Percentiles rank a stretch among this genome's conserved stretches.
Evolutionary conservation across 2,113 vertebrate species (phyloP).

Genomic region (Lasiurus borealis): DNA sequence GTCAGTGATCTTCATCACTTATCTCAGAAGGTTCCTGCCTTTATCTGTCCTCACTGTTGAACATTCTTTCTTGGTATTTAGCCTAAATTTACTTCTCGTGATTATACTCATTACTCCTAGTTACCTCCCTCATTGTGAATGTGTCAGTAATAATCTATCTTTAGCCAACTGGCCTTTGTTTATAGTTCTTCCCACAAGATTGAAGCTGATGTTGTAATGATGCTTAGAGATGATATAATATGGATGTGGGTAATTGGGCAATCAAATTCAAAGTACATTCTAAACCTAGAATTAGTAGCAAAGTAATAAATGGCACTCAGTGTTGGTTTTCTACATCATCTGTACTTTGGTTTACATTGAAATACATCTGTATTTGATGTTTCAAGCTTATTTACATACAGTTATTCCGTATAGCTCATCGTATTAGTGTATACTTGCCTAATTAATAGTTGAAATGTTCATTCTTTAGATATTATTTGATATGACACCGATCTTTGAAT

Average conservation of each 20-base stretch:
- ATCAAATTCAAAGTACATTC: constrained; percentile 81
- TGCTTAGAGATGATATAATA: constrained; percentile 78
- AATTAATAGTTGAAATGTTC: constrained; percentile 63
- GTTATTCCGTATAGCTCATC: constrained; percentile 59
- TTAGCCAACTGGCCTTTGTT: constrained; percentile 83
- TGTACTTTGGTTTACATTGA: constrained; percentile 74
- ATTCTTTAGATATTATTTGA: constrained; percentile 45
- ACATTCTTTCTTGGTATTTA: constrained; percentile 71
- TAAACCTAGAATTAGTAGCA: constrained; percentile 84
- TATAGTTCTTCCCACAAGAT: constrained; percentile 73
- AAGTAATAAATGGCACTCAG: constrained; percentile 77
- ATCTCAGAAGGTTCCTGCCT: constrained; percentile 42
- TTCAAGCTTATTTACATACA: constrained; percentile 51
- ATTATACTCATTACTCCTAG: constrained; percentile 72
- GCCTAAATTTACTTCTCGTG: constrained; percentile 77
- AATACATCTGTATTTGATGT: constrained; percentile 63
- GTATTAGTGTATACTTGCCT: constrained; percentile 44
- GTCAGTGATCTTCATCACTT: constrained; percentile 9
- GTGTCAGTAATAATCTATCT: constrained; percentile 79
- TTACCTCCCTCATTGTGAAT: constrained; percentile 78
- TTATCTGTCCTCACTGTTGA: constrained; percentile 71
- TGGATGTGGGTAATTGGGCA: constrained; percentile 72
- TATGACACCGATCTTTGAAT: constrained; percentile 5
- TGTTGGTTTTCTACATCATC: constrained; percentile 62
- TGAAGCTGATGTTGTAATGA: constrained; percentile 80